A percentile compares a stretch with the other conserved stretches of the same genome.
Conservation (phyloP, 2,797 vertebrate genomes). For the Cynodonichthys magdalenae region DNA sequence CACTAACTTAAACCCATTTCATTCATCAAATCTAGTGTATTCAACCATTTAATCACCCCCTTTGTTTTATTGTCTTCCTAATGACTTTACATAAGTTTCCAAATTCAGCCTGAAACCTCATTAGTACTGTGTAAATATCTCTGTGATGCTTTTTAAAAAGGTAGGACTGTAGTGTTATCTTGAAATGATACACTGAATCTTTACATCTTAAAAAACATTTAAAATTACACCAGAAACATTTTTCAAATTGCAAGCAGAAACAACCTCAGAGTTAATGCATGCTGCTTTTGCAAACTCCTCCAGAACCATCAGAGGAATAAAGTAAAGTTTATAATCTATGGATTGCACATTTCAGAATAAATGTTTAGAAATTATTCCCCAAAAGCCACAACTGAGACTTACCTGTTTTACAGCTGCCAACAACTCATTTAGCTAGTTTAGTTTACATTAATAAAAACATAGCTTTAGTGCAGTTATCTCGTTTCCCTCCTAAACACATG, state of each 20-base stretch:
- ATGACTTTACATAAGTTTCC: constrained; percentile 1
- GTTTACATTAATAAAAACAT: constrained; percentile 45
- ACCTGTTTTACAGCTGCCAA: constrained; percentile 67
- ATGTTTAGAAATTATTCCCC: constrained; percentile 68
- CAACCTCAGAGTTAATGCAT: not conserved
- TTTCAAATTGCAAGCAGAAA: not conserved
- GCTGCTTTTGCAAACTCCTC: constrained; percentile 1
- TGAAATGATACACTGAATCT: not conserved
- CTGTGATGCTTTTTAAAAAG: not conserved
- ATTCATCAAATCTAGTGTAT: constrained; percentile 1
- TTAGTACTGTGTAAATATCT: not conserved
- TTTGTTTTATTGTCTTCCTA: not conserved
- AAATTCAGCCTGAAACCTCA: constrained; percentile 5
- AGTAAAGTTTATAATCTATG: constrained; percentile 14
- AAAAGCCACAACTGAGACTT: constrained; percentile 57
- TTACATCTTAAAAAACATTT: not conserved
- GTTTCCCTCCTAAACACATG: constrained; percentile 28
- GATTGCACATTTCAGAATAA: constrained; percentile 31
- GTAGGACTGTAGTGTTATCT: not conserved
- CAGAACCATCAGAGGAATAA: not conserved
- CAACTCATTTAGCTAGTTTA: constrained; percentile 42
- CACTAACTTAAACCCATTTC: constrained; percentile 3
- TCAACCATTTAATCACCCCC: not conserved
- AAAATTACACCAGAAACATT: not conserved
- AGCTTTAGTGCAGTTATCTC: constrained; percentile 39